These are phyloP conservation scores for Natrix natrix DNA, from an alignment of 2,797 vertebrate species.

Conservation along the genomic window DNA sequence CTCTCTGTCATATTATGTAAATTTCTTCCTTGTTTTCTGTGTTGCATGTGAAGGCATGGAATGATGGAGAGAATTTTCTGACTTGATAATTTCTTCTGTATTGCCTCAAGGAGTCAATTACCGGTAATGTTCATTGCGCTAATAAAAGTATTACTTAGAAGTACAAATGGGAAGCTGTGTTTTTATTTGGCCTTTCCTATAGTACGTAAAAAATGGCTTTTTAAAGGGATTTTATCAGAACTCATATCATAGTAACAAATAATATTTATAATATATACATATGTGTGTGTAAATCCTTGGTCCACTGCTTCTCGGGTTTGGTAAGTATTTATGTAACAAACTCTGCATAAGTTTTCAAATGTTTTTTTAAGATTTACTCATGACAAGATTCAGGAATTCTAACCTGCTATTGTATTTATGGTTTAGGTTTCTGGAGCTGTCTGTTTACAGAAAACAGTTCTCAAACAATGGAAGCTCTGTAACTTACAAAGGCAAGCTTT, in stretches of 20 bases:
- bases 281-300: background rate
- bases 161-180: background rate
- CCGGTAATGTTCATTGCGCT: background rate
- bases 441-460: background rate
- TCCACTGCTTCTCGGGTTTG: background rate
- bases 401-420: background rate
- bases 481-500: background rate
- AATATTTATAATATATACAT: background rate
- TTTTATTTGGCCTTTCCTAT: background rate
- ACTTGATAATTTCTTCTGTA: conserved; percentile 16
- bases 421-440: background rate
- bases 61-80: background rate
- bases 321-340: background rate
- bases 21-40: background rate
- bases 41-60: background rate
- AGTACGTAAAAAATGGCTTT: background rate
- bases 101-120: background rate
- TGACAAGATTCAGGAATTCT: background rate
- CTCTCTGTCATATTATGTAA: background rate
- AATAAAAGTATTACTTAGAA: background rate
- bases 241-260: background rate
- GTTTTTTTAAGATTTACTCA: background rate
- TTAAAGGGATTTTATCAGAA: background rate
- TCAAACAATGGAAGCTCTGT: background rate
- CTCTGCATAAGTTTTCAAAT: background rate